Base-by-base conservation (phyloP, 2,113 vertebrate genomes). In the Cricetomys ansorgei region DNA sequence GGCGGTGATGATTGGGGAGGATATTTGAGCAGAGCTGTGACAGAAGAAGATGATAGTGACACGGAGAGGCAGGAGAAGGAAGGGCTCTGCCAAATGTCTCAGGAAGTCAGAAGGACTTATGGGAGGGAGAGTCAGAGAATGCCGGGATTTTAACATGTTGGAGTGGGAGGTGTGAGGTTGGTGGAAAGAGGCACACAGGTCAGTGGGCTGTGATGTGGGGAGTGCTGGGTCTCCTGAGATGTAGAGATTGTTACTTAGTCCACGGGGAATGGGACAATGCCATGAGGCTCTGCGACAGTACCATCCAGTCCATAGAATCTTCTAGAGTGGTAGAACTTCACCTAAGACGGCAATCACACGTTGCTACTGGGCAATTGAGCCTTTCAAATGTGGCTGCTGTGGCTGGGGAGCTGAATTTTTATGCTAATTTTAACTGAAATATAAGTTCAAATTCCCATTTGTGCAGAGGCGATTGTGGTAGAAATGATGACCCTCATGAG, bases 241-340 rank as follows among this genome's bases (percentile, higher is more conserved):
- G 3, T n/a, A 69, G 15, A 59, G 25, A 27, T 57, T 81, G 1
- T 59, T 55, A 19, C 3, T 64, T 67, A 25, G n/a, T 79, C n/a
- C 9, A 0, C 5, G 50, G 43, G 48, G 5, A 67, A 55, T 25
- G n/a, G 75, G 75, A 50, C n/a, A 57, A 29, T 25, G 4, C 11
- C 5, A 0, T 0, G 43, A 53, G n/a, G 29, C n/a, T 83, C 43
- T 59, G 31, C 19, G 53, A 3, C 0, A 1, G 3, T 9, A 3
- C 2, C 1, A 2, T 12, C 34, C 0, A 2, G 5, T 15, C 27
- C 25, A 45, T 3, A 40, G 48, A 62, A 45, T 1, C 23, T 50
- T 40, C 75, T 27, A 31, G 0, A 4, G 53, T 37, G 23, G 23
- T 25, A 48, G 21, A 59, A 40, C 25, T 45, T 17, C 2, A 19